Conservation (phyloP, 2,888 invertebrate species). For the Leptothorax acervorum region DNA sequence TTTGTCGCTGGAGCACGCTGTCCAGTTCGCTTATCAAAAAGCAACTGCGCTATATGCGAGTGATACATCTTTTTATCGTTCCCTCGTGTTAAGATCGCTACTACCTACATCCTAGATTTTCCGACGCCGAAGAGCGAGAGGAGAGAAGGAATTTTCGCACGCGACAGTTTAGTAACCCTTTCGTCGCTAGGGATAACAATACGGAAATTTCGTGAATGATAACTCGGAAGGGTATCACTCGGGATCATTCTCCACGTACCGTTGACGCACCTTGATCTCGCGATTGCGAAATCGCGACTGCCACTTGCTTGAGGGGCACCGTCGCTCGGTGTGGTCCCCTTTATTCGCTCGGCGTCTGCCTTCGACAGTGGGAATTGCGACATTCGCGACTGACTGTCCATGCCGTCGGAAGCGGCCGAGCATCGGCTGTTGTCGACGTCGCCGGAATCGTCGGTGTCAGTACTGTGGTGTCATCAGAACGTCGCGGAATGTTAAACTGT, state of each 20-base stretch:
- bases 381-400: background rate
- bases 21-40: background rate
- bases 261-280: slow-evolving; percentile 29
- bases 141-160: background rate
- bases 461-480: background rate
- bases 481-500: background rate
- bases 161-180: background rate
- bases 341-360: background rate
- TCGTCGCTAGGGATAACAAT: slow-evolving; percentile 21
- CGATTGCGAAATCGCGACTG: background rate
- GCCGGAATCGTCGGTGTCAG: background rate
- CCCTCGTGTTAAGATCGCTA: background rate
- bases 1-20: background rate
- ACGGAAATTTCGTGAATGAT: slow-evolving; percentile 25
- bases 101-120: background rate
- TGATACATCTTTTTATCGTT: background rate
- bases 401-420: background rate
- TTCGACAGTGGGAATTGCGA: slow-evolving; percentile 1
- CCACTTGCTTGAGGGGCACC: background rate
- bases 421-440: background rate
- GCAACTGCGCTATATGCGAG: background rate
- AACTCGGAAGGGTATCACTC: slow-evolving; percentile 28
- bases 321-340: background rate
- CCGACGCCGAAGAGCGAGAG: background rate
- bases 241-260: slow-evolving; percentile 9